Conservation (phyloP, 2,888 invertebrate genomes). For the Ochropleura leucogaster region DNA sequence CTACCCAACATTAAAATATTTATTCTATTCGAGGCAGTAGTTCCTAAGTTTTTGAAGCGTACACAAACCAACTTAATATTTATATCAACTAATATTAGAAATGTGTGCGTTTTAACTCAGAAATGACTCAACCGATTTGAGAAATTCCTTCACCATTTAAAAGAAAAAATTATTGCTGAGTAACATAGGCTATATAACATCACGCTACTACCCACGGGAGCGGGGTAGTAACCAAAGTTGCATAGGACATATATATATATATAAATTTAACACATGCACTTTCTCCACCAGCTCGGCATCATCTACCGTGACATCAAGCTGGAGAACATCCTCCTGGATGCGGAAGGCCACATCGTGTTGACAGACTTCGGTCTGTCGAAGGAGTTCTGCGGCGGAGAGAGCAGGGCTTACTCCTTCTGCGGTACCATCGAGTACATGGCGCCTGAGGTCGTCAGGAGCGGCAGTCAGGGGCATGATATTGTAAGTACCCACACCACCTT, state of each 20-base stretch:
- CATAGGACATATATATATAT: background rate
- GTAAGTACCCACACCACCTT: conserved; percentile 92
- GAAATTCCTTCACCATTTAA: too few relatives aligned
- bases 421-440: conserved; percentile 99
- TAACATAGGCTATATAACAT: too few relatives aligned
- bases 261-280: background rate
- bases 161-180: too few relatives aligned
- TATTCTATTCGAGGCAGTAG: too few relatives aligned
- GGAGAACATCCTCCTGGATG: conserved; percentile 98
- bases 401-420: conserved; percentile 98
- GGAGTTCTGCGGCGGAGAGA: conserved; percentile 94
- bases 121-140: too few relatives aligned
- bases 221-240: too few relatives aligned
- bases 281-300: conserved; percentile 95
- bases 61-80: too few relatives aligned
- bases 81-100: too few relatives aligned
- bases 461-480: conserved; percentile 97
- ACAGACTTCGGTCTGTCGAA: conserved; percentile 99
- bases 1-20: too few relatives aligned
- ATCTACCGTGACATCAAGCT: conserved; percentile 99
- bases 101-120: too few relatives aligned
- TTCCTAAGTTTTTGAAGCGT: too few relatives aligned
- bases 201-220: too few relatives aligned
- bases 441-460: conserved; percentile 95
- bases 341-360: conserved; percentile 98